phyloP scores from a whole-genome alignment of 2,888 invertebrate genomes.

The Chymomyza procnemis region DNA sequence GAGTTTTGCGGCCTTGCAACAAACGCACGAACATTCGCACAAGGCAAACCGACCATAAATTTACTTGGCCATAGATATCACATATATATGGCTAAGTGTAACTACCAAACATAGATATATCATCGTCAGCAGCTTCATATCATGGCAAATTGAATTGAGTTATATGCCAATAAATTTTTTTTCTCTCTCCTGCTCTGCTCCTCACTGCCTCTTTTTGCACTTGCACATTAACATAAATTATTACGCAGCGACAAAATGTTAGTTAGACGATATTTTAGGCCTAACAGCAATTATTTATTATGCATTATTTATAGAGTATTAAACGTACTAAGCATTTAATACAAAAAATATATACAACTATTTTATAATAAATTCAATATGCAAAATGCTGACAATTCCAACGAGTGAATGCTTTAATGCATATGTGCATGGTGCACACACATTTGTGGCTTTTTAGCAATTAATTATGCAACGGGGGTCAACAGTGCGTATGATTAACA shows the following conservation, averaged over 20 bases:
- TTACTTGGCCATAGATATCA: conserved; percentile 46
- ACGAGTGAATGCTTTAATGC: not conserved
- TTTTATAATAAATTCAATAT: not conserved
- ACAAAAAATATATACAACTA: not conserved
- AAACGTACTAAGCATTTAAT: not conserved
- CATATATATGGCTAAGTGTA: not conserved
- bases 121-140: conserved; percentile 50
- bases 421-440: not conserved
- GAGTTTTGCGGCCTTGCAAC: not conserved
- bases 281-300: not conserved
- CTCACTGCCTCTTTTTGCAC: too few relatives aligned
- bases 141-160: conserved; percentile 38
- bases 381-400: not conserved
- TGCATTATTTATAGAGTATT: not conserved
- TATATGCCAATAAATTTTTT: conserved; percentile 63
- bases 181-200: not conserved
- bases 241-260: not conserved
- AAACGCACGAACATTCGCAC: not conserved
- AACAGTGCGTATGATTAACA: conserved; percentile 63
- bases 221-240: conserved; percentile 38
- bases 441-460: not conserved
- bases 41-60: conserved; percentile 54
- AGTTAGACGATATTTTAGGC: not conserved
- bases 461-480: conserved; percentile 30
- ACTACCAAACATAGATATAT: conserved; percentile 25